Conservation (phyloP, 2,113 vertebrate species). For the Crotalus viridis region DNA sequence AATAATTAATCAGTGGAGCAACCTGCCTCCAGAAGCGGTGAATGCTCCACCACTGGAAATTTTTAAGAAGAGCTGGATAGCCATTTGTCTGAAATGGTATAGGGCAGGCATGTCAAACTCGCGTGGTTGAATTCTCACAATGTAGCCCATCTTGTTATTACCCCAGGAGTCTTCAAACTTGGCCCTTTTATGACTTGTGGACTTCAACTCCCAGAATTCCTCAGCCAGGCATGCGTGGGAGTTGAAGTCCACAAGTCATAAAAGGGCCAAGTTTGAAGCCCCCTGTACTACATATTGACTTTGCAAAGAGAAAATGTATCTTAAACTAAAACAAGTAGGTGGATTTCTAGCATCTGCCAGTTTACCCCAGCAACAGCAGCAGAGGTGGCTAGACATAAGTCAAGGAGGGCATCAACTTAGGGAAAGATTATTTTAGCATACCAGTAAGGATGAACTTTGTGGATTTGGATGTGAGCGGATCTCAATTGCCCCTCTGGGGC, state of each 20-base stretch:
- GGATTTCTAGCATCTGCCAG: not conserved
- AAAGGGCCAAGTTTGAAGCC: no score
- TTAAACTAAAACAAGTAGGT: not conserved
- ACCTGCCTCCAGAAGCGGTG: no score
- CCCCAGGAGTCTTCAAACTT: no score
- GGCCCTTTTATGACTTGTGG: no score
- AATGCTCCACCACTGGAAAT: no score
- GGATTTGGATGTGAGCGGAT: not conserved
- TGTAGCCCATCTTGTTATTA: not conserved
- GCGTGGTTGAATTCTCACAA: not conserved
- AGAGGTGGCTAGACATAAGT: not conserved
- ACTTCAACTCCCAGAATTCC: no score
- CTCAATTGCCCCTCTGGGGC: not conserved
- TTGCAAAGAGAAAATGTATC: not conserved
- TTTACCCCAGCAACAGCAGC: not conserved
- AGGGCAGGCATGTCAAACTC: no score
- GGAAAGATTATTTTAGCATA: not conserved
- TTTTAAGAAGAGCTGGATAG: no score
- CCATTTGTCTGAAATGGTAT: no score
- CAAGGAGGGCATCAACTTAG: not conserved
- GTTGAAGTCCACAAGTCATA: no score
- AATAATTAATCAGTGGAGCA: no score
- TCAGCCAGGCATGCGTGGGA: no score
- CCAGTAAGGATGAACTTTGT: not conserved
- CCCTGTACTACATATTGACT: not conserved